Conservation (phyloP, 2,888 invertebrate genomes). For the Athripsodes cinereus region DNA sequence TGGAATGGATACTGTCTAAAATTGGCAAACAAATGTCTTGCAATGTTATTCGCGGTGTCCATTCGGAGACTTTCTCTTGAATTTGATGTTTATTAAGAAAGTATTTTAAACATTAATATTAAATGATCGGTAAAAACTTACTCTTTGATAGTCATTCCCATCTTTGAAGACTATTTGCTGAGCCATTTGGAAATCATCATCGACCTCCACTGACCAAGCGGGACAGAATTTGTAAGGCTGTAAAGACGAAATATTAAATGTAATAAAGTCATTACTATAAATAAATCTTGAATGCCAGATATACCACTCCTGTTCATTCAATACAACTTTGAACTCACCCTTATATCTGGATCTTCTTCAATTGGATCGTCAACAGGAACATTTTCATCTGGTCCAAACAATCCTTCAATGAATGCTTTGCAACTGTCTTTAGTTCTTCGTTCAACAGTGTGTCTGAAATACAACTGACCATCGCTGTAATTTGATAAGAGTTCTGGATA, state of each 20-base stretch:
- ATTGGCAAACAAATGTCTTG: no score
- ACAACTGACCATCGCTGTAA: slow-evolving; percentile 40
- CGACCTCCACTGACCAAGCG: slow-evolving; percentile 41
- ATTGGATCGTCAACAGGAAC: slow-evolving; percentile 33
- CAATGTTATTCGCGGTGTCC: no score
- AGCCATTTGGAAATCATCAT: slow-evolving; percentile 23
- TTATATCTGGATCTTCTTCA: slow-evolving; percentile 36
- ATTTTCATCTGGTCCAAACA: slow-evolving; percentile 34
- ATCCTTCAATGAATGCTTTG: slow-evolving; percentile 54
- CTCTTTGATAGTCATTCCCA: slow-evolving; percentile 31
- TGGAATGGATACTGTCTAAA: neutral
- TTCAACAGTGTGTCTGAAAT: slow-evolving; percentile 58
- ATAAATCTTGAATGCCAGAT: no score
- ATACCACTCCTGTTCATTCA: no score
- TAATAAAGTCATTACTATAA: no score
- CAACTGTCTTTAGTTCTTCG: slow-evolving; percentile 57
- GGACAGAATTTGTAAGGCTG: slow-evolving; percentile 48
- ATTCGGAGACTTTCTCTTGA: no score
- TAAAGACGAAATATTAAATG: no score
- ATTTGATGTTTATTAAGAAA: no score
- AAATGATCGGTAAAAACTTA: slow-evolving; percentile 1
- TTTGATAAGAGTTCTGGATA: slow-evolving; percentile 47
- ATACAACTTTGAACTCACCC: slow-evolving; percentile 38
- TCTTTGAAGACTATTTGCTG: slow-evolving; percentile 30
- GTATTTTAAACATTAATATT: no score